Conservation (phyloP, 2,113 vertebrate species). For the Pholis gunnellus region DNA sequence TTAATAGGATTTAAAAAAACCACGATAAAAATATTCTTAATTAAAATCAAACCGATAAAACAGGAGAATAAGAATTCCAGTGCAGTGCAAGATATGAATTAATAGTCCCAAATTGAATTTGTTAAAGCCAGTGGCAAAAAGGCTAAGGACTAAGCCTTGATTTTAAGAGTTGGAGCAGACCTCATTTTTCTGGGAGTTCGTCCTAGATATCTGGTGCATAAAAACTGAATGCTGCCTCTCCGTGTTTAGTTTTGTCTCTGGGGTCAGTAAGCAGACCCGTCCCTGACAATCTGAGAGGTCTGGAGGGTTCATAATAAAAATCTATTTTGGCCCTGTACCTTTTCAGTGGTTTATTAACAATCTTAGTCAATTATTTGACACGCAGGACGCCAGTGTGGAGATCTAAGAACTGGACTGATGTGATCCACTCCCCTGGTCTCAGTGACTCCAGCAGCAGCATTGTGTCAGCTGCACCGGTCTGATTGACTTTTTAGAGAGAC, state of each 20-base stretch:
- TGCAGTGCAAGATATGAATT: not conserved
- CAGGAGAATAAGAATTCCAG: not conserved
- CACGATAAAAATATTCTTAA: not conserved
- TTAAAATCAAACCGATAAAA: not conserved
- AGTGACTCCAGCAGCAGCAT: not conserved
- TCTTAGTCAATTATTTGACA: not conserved
- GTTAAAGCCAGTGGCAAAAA: not conserved
- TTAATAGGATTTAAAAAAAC: not conserved
- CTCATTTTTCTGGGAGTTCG: not conserved
- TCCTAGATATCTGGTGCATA: not conserved
- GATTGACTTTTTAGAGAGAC: not conserved
- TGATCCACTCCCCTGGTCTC: not conserved
- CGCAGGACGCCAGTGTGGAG: not conserved
- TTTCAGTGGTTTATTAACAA: not conserved
- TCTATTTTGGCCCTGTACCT: not conserved
- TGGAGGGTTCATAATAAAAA: not conserved
- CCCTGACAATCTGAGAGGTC: not conserved
- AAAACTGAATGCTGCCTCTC: not conserved
- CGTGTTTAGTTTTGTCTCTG: not conserved
- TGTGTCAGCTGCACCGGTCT: not conserved
- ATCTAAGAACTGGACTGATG: not conserved
- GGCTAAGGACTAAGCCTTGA: not conserved
- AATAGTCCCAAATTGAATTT: not conserved
- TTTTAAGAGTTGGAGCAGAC: not conserved
- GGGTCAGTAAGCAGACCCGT: not conserved